Percentiles rank a stretch among this genome's conserved stretches.
These are phyloP conservation scores for Pyrgilauda ruficollis DNA, from an alignment of 2,113 vertebrate genomes.

Conservation along the genomic window DNA sequence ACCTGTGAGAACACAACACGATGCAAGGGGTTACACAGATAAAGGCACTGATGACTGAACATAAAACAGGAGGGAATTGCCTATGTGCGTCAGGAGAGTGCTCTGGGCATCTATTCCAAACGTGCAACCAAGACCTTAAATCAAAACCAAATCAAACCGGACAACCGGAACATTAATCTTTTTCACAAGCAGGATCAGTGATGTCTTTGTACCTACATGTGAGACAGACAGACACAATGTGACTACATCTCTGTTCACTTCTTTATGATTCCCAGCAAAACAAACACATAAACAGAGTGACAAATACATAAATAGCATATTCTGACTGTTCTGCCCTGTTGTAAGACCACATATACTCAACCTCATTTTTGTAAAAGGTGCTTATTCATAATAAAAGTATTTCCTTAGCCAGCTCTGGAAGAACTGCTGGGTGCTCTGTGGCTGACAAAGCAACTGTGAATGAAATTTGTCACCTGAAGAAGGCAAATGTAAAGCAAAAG, in stretches of 20 bases:
- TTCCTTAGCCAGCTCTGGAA: neutral
- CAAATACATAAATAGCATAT: neutral
- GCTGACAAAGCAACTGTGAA: neutral
- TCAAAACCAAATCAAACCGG: neutral
- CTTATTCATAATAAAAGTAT: neutral
- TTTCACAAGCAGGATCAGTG: neutral
- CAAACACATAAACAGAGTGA: neutral
- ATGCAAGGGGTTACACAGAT: neutral
- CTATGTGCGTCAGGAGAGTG: neutral
- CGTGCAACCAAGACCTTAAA: neutral
- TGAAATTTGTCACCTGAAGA: neutral
- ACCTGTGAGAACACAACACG: conserved; percentile 58
- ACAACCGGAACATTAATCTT: neutral
- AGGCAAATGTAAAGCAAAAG: fast-evolving
- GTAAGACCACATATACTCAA: neutral
- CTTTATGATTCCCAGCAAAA: no score
- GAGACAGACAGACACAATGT: fast-evolving
- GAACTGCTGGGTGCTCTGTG: neutral
- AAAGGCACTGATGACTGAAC: neutral
- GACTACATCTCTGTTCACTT: fast-evolving
- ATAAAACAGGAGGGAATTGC: neutral
- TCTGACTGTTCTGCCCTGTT: neutral
- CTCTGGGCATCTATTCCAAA: neutral
- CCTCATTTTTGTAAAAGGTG: neutral
- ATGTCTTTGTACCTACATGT: neutral